phyloP scores from a whole-genome alignment of 1,140 invertebrate genomes.

The Drosophila jambulina region DNA sequence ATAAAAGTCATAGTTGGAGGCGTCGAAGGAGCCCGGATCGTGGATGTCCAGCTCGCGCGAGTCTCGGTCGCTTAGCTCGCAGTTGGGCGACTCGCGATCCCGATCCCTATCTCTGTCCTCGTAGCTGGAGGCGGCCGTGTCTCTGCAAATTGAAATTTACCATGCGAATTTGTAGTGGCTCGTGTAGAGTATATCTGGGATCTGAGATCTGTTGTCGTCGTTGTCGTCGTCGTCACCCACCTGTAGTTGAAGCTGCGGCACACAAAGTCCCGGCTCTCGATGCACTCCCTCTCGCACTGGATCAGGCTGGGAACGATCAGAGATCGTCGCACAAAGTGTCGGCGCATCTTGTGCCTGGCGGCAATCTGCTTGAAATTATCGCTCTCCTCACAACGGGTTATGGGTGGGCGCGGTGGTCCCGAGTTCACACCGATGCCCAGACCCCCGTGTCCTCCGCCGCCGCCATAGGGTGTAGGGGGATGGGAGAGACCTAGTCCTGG shows the following conservation, averaged over 20 bases:
- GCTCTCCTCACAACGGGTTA: slow-evolving; percentile 90
- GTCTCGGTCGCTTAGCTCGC: slow-evolving; percentile 94
- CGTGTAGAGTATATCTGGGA: slow-evolving; percentile 22
- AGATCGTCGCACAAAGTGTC: slow-evolving; percentile 91
- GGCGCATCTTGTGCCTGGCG: slow-evolving; percentile 90
- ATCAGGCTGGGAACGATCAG: slow-evolving; percentile 90
- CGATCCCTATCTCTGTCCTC: slow-evolving; percentile 86
- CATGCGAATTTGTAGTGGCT: slow-evolving; percentile 41
- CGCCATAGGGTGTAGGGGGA: slow-evolving; percentile 64
- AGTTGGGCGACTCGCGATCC: slow-evolving; percentile 89
- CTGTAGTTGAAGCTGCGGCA: slow-evolving; percentile 95
- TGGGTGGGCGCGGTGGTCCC: slow-evolving; percentile 73
- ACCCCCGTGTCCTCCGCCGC: slow-evolving; percentile 48
- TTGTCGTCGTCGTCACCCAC: slow-evolving; percentile 30
- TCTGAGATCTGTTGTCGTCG: not conserved
- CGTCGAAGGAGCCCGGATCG: slow-evolving; percentile 94
- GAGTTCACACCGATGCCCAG: slow-evolving; percentile 55
- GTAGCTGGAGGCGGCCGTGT: slow-evolving; percentile 87
- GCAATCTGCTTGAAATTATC: slow-evolving; percentile 93
- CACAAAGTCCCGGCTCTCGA: slow-evolving; percentile 93
- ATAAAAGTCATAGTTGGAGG: slow-evolving; percentile 94
- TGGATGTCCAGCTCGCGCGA: slow-evolving; percentile 93
- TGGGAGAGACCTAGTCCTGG: slow-evolving; percentile 65
- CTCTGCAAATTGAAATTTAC: slow-evolving; percentile 84
- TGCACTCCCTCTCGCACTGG: slow-evolving; percentile 93